phyloP scores from a whole-genome alignment of 23 tunicate species.

The Clavelina lepadiformis region DNA sequence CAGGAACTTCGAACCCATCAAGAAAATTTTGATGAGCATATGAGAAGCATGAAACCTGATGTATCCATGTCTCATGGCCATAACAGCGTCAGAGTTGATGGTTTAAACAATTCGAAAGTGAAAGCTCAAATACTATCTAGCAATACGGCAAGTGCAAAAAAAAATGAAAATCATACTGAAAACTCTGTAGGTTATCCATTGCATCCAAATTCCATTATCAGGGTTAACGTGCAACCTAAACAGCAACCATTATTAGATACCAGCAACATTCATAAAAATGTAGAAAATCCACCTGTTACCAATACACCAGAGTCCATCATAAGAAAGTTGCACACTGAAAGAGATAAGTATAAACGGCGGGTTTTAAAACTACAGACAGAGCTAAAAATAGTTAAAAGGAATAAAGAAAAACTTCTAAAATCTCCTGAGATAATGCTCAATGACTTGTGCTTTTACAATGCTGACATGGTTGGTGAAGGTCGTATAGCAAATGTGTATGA shows the following conservation, averaged over 20 bases:
- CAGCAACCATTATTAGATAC: constrained; percentile 21
- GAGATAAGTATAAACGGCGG: constrained; percentile 64
- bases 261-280: too few species aligned
- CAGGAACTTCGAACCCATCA: constrained; percentile 53
- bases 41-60: not conserved
- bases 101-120: too few species aligned
- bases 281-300: not conserved
- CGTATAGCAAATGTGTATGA: constrained; percentile 54
- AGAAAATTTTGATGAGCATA: constrained; percentile 24
- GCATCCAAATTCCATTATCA: constrained; percentile 10
- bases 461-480: constrained; percentile 81
- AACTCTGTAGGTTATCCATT: not conserved
- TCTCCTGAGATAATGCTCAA: constrained; percentile 54
- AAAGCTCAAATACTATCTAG: too few species aligned
- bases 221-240: constrained; percentile 12
- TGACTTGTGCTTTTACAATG: constrained; percentile 50
- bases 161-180: not conserved
- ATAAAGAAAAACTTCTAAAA: not conserved
- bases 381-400: constrained; percentile 28
- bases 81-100: too few species aligned
- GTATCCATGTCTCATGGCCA: too few species aligned
- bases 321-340: constrained; percentile 46
- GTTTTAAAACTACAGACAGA: constrained; percentile 53
- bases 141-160: constrained; percentile 2
- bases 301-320: constrained; percentile 35